phyloP scores from a whole-genome alignment of 1,140 invertebrate genomes.

The Drosophila sechellia region DNA sequence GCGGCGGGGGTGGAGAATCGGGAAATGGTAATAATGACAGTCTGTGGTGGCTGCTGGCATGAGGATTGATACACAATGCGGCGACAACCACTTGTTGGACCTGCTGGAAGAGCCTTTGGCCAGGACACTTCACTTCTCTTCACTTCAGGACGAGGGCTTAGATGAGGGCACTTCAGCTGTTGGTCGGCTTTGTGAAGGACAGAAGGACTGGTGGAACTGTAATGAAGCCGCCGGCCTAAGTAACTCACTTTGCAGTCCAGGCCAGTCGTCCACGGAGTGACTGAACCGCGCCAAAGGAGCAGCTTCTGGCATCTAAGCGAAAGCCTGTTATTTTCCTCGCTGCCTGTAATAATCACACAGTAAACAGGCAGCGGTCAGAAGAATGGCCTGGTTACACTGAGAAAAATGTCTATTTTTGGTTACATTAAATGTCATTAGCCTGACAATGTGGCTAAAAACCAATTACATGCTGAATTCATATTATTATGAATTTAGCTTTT shows the following conservation, averaged over 20 bases:
- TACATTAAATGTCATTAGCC: no score
- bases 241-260: constrained; percentile 57
- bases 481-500: no score
- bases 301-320: constrained; percentile 61
- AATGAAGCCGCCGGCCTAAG: constrained; percentile 68
- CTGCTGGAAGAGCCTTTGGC: constrained; percentile 30
- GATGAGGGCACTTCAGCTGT: constrained; percentile 57
- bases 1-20: background rate
- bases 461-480: no score
- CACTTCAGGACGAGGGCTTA: constrained; percentile 52
- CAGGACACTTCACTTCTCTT: constrained; percentile 36
- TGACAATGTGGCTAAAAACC: no score
- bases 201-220: constrained; percentile 30
- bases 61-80: constrained; percentile 47
- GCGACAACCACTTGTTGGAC: constrained; percentile 56
- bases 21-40: constrained; percentile 12
- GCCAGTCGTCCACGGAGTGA: constrained; percentile 18
- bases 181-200: constrained; percentile 58
- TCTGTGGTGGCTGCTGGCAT: background rate
- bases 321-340: constrained; percentile 77
- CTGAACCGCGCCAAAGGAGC: constrained; percentile 33
- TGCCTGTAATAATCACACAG: constrained; percentile 80
- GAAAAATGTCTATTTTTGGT: background rate
- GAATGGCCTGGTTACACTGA: background rate
- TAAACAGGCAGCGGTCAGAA: constrained; percentile 62